phyloP scores from a whole-genome alignment of 2,888 invertebrate species.

The Acanthoscelides obtectus region DNA sequence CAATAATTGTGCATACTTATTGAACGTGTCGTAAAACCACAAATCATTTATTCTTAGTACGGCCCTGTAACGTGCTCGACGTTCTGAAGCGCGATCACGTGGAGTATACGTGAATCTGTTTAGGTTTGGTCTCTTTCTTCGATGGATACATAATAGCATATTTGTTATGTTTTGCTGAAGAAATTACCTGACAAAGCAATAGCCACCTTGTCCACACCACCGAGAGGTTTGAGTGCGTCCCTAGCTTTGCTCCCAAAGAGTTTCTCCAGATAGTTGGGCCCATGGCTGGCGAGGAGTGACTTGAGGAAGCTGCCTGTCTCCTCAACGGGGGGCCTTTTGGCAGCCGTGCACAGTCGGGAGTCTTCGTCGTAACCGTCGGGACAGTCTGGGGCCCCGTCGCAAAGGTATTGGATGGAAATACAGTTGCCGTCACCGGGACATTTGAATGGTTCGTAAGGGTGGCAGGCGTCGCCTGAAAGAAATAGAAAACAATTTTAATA shows the following conservation, averaged over 20 bases:
- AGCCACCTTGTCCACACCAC: constrained; percentile 93
- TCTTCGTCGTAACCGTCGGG: constrained; percentile 95
- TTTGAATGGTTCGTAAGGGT: constrained; percentile 94
- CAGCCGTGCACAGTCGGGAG: constrained; percentile 90
- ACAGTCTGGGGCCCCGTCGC: constrained; percentile 92
- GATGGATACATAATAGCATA: too few relatives aligned
- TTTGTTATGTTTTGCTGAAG: too few relatives aligned
- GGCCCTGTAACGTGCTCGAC: too few relatives aligned
- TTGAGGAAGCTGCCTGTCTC: constrained; percentile 94
- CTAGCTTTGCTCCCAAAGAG: constrained; percentile 92
- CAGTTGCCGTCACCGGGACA: constrained; percentile 92
- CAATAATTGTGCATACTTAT: too few relatives aligned
- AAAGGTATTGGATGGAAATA: constrained; percentile 94
- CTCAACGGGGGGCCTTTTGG: constrained; percentile 93
- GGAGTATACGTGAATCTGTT: too few relatives aligned
- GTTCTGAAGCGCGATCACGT: too few relatives aligned
- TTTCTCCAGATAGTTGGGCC: constrained; percentile 94
- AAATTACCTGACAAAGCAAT: constrained; percentile 84
- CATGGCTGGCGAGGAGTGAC: constrained; percentile 89
- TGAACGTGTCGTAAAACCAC: too few relatives aligned
- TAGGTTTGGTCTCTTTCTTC: too few relatives aligned
- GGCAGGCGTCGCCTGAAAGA: constrained; percentile 67
- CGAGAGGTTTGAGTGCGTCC: constrained; percentile 84
- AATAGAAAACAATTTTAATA: neutral
- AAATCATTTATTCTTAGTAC: too few relatives aligned